phyloP scores from a whole-genome alignment of 2,797 vertebrate species.

The Eleutherodactylus coqui region DNA sequence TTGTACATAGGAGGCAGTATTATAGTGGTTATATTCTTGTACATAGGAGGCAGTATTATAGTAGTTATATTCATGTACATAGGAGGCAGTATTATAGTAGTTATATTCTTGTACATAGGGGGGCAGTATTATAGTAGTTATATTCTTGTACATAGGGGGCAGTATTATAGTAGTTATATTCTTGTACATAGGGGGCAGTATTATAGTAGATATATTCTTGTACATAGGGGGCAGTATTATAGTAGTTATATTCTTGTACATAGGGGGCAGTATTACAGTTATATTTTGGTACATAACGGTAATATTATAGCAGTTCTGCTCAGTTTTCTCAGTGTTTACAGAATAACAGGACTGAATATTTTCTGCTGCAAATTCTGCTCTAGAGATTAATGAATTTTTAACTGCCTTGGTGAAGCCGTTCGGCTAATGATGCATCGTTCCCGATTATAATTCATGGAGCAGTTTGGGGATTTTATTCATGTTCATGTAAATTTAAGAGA shows the following conservation, averaged over 20 bases:
- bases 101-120: constrained; percentile 16
- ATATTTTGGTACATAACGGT: too few relatives aligned
- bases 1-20: constrained; percentile 8
- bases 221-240: background rate
- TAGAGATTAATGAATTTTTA: constrained; percentile 57
- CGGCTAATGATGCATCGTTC: constrained; percentile 41
- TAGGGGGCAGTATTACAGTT: background rate
- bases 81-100: constrained; percentile 23
- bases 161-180: constrained; percentile 12
- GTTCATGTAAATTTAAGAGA: constrained; percentile 1
- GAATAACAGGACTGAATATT: constrained; percentile 4
- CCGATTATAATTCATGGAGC: background rate
- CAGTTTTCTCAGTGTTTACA: background rate
- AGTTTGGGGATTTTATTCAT: constrained; percentile 12
- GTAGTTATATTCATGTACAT: constrained; percentile 10
- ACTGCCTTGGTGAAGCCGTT: background rate
- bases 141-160: background rate
- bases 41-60: constrained; percentile 18
- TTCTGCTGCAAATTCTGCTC: constrained; percentile 29
- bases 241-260: background rate
- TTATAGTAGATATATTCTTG: background rate
- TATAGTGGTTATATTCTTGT: constrained; percentile 16
- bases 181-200: background rate
- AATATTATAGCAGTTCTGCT: background rate
- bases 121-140: constrained; percentile 18